Percentiles rank a stretch among this genome's conserved stretches.
Conservation (phyloP, 2,113 vertebrate genomes). For the Spea bombifrons region DNA sequence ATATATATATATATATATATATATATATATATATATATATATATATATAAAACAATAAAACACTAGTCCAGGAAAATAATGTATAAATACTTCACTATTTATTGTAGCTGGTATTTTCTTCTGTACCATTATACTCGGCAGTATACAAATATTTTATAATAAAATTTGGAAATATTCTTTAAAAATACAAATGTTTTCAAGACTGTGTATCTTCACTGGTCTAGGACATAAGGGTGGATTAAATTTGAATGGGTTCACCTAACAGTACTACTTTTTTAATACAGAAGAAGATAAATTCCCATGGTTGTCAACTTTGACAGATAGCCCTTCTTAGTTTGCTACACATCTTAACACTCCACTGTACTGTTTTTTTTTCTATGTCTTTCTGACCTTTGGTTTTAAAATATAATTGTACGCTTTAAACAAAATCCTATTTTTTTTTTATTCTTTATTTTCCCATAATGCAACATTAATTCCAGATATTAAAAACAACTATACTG, state of each 20-base stretch:
- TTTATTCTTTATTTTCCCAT: constrained; percentile 28
- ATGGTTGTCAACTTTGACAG: constrained; percentile 48
- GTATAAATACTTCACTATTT: too few relatives aligned
- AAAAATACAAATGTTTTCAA: constrained; percentile 5
- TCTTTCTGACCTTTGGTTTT: constrained; percentile 36
- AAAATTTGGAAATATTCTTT: background rate
- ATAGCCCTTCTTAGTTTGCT: constrained; percentile 20
- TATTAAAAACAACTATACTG: constrained; percentile 64
- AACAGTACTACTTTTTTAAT: constrained; percentile 34
- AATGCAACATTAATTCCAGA: constrained; percentile 62
- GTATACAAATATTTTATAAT: too few relatives aligned
- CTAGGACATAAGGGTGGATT: constrained; percentile 14
- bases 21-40: too few relatives aligned
- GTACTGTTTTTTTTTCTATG: constrained; percentile 1
- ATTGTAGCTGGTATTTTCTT: too few relatives aligned
- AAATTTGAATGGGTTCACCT: constrained; percentile 30
- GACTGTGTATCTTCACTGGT: constrained; percentile 19
- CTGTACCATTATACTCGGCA: too few relatives aligned
- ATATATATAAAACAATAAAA: too few relatives aligned
- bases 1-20: too few relatives aligned
- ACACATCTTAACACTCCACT: constrained; percentile 32
- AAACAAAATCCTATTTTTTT: constrained; percentile 10
- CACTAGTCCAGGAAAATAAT: too few relatives aligned
- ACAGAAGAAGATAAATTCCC: constrained; percentile 44
- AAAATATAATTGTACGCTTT: constrained; percentile 29